Conservation (phyloP, 2,888 invertebrate genomes). For the Yponomeuta cagnagella region DNA sequence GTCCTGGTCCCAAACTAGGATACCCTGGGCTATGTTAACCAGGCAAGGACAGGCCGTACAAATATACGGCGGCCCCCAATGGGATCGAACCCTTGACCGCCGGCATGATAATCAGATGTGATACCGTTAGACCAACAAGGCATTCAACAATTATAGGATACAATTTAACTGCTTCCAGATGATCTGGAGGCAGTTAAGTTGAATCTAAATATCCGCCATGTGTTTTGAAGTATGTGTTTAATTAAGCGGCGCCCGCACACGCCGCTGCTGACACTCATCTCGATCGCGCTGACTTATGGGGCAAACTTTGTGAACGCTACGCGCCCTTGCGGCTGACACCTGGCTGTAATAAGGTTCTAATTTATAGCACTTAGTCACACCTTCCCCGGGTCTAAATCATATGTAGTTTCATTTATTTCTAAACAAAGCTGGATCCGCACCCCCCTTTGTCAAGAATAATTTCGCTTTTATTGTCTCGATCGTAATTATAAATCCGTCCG, state of each 20-base stretch:
- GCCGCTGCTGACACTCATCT: conserved; percentile 26
- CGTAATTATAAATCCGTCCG: background rate
- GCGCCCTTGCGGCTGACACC: conserved; percentile 61
- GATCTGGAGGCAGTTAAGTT: background rate
- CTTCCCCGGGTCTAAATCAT: conserved; percentile 31
- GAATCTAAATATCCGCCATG: background rate
- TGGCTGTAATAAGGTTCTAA: conserved; percentile 63
- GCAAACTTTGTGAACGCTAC: conserved; percentile 50
- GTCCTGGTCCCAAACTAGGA: no score
- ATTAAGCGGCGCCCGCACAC: conserved; percentile 3
- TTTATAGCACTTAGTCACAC: conserved; percentile 56
- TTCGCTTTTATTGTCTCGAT: conserved; percentile 9
- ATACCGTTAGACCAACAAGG: background rate
- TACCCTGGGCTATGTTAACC: no score
- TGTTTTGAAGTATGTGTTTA: conserved; percentile 11
- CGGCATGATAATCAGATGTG: no score
- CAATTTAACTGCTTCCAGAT: no score
- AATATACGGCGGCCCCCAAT: no score
- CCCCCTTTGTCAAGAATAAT: conserved; percentile 8
- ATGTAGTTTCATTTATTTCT: conserved; percentile 23
- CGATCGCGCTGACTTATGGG: conserved; percentile 57
- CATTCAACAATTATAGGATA: no score
- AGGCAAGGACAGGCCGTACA: no score
- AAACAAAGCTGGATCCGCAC: conserved; percentile 16
- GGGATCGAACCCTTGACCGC: no score